Evolutionary conservation across 92 coral and sea anemone species (phyloP).

Genomic region (Ricordea florida): DNA sequence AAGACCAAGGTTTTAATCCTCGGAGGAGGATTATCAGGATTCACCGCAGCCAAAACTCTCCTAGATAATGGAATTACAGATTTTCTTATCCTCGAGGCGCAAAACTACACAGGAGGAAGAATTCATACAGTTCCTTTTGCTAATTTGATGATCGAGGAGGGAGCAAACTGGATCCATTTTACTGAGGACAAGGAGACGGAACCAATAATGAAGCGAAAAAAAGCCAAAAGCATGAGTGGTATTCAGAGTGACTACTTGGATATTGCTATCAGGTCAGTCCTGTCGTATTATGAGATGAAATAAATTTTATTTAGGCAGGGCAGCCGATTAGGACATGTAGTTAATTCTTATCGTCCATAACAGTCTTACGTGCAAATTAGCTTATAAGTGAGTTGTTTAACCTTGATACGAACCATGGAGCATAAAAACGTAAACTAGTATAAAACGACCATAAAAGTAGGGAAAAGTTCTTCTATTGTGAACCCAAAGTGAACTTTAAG

Average conservation of each 20-base stretch:
- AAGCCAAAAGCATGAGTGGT: constrained; percentile 7
- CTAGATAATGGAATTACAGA: constrained; percentile 66
- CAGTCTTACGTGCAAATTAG: too few relatives aligned
- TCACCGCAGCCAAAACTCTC: constrained; percentile 74
- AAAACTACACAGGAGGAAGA: constrained; percentile 85
- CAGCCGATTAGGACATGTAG: too few relatives aligned
- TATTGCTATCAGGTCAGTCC: constrained; percentile 31
- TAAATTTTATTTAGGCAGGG: too few relatives aligned
- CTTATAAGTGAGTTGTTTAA: too few relatives aligned
- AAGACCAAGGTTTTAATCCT: constrained; percentile 67
- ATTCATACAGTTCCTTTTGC: constrained; percentile 48
- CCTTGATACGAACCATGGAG: too few relatives aligned
- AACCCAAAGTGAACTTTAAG: too few relatives aligned
- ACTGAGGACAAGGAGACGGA: constrained; percentile 38
- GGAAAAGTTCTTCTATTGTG: too few relatives aligned
- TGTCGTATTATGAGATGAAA: too few relatives aligned
- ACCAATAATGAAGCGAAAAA: constrained; percentile 15
- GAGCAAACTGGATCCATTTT: constrained; percentile 88
- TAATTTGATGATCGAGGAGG: constrained; percentile 60
- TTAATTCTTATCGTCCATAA: too few relatives aligned
- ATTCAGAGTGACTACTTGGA: constrained; percentile 43
- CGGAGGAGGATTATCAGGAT: constrained; percentile 87
- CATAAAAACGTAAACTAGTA: too few relatives aligned
- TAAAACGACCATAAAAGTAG: too few relatives aligned
- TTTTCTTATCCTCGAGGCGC: constrained; percentile 81